A percentile compares a stretch with the other conserved stretches of the same genome.
These are phyloP conservation scores for Halcyon leucocephala DNA, from an alignment of 2,797 vertebrate species.

Conservation along the genomic window DNA sequence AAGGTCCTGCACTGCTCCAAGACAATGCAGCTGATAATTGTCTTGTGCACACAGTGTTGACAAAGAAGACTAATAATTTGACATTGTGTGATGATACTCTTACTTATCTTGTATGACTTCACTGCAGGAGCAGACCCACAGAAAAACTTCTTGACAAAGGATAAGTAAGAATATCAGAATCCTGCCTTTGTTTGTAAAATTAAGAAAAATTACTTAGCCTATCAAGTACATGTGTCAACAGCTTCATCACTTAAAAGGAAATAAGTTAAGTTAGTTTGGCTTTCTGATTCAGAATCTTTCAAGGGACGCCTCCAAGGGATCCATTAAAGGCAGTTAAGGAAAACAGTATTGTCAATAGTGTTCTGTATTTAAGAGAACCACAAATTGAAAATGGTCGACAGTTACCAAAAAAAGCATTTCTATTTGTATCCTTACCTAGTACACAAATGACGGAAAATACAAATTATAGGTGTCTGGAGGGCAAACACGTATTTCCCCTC, in stretches of 20 bases:
- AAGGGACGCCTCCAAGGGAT: background rate
- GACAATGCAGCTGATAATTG: background rate
- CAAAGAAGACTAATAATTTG: background rate
- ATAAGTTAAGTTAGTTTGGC: background rate
- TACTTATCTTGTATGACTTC: background rate
- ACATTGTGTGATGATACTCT: background rate
- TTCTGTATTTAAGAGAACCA: background rate
- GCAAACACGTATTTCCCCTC: background rate
- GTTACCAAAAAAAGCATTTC: background rate
- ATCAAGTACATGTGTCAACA: background rate
- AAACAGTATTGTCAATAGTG: background rate
- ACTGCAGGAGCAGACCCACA: background rate
- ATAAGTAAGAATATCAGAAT: background rate
- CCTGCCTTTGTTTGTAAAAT: background rate
- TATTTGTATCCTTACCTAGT: background rate
- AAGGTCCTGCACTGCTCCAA: background rate
- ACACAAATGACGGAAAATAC: background rate
- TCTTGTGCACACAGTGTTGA: background rate
- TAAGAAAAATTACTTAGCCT: background rate
- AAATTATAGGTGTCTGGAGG: background rate
- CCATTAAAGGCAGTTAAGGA: background rate
- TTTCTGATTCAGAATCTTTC: background rate
- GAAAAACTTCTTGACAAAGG: background rate
- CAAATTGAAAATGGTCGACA: background rate
- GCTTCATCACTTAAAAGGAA: background rate